Evolutionary conservation across 2,797 vertebrate species (phyloP).

Genomic region (Taenioides sp.): DNA sequence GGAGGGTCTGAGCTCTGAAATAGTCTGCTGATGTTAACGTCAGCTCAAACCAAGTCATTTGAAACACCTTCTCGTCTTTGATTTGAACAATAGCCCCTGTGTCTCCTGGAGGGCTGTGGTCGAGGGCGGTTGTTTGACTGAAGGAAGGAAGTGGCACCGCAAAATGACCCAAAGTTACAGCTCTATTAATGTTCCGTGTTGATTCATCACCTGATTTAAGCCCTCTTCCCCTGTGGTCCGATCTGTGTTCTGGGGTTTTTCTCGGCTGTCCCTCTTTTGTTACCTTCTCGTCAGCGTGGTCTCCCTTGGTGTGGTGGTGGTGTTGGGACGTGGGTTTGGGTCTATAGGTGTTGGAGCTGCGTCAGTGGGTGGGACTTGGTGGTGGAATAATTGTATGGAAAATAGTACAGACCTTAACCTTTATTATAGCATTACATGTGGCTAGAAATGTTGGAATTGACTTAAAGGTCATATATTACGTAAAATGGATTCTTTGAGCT

Average conservation of each 20-base stretch:
- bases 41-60: not conserved
- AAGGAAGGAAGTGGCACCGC: conserved; percentile 44
- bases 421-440: not conserved
- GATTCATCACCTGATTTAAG: conserved; percentile 28
- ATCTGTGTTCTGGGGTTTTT: conserved; percentile 4
- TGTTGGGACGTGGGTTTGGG: too few relatives aligned
- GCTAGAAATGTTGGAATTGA: not conserved
- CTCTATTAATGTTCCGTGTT: conserved; percentile 42
- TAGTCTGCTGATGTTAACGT: not conserved
- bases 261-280: not conserved
- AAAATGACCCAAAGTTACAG: conserved; percentile 27
- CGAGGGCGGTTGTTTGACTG: conserved; percentile 37
- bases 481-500: too few relatives aligned
- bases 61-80: conserved; percentile 14
- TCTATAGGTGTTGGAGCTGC: too few relatives aligned
- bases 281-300: conserved; percentile 16
- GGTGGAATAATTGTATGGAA: too few relatives aligned
- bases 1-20: not conserved
- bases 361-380: too few relatives aligned
- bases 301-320: too few relatives aligned
- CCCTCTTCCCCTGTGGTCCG: conserved; percentile 38
- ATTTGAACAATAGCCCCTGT: conserved; percentile 49
- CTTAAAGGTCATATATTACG: too few relatives aligned
- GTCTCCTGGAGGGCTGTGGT: conserved; percentile 22
- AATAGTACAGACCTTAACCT: too few relatives aligned